Percentiles rank a stretch among this genome's conserved stretches.
Conservation (phyloP, 2,113 vertebrate species). For the Chaenogobius annularis region DNA sequence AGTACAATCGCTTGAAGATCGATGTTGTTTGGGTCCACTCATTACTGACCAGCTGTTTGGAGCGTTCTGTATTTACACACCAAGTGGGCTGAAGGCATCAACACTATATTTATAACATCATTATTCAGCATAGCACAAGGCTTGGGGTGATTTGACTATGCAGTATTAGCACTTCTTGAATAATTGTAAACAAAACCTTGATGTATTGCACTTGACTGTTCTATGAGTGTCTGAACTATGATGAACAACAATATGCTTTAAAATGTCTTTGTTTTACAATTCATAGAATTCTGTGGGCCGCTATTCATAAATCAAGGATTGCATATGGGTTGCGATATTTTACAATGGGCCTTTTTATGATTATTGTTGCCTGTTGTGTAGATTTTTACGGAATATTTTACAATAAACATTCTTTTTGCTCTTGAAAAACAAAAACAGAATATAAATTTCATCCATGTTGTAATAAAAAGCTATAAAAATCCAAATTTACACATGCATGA, state of each 20-base stretch:
- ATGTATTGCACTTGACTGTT: too few relatives aligned
- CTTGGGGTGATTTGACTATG: not conserved
- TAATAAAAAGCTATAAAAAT: not conserved
- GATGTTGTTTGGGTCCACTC: constrained; percentile 1
- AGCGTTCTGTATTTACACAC: not conserved
- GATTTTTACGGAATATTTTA: too few relatives aligned
- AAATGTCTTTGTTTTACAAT: too few relatives aligned
- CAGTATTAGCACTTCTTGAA: not conserved
- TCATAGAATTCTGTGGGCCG: not conserved
- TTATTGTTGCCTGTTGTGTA: too few relatives aligned
- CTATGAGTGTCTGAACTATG: too few relatives aligned
- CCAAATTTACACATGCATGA: not conserved
- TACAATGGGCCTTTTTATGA: too few relatives aligned
- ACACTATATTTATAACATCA: not conserved
- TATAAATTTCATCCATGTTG: not conserved
- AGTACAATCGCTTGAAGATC: not conserved
- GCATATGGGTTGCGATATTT: too few relatives aligned
- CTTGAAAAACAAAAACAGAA: too few relatives aligned
- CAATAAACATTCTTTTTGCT: too few relatives aligned
- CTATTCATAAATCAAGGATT: too few relatives aligned
- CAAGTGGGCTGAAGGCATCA: not conserved
- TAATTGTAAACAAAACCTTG: too few relatives aligned
- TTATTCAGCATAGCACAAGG: not conserved
- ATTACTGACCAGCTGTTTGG: constrained; percentile 13
- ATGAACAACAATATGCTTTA: too few relatives aligned